Evolutionary conservation across 30 jellyfish, hydroid and myxozoan species (phyloP), one percentile per base, ranked within the genome.

Genomic region (Aurelia sp.): DNA sequence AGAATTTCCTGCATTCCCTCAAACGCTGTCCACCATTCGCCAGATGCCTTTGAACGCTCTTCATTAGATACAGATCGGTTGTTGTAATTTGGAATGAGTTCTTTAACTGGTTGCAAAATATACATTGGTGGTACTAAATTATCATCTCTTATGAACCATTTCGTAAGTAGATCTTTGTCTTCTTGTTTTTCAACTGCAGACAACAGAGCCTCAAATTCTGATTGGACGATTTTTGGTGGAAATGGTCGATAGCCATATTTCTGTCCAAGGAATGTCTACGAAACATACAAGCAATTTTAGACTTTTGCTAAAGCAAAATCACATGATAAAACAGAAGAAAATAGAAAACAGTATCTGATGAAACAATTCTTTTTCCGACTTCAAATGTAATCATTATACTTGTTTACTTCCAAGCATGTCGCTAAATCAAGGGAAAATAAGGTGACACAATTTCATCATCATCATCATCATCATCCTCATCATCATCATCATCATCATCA

Each of bases 231-330:
- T 76, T 81, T 86, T 10, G 98, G 98, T 4, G 98, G 98, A 82
- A 92, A 92, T 16, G 98, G 98, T 27, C 98, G 89, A 66, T 92
- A 92, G 19, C 97, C 97, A 79, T 91, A 91, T 21, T 91, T 91
- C 71, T 91, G 97, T 2, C 96, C 96, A 47, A 91, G 91, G 53
- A 91, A 91, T 69, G 97, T 84, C 96, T 83, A 60, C 31, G 17
- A 10, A 44, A 44, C 23, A 62, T 44, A 58, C 21, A 51, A 62
- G 4, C 37, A 13, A 44, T 15, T 1, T 31, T 27, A 7, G 13
- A 44, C 10, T 6, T 44, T 6, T 4, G 3, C 9, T 10, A 1
- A 44, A 44, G 0, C 9, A 44, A 10, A 44, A 6, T 27, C 9
- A 44, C 13, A 8, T 6, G 55, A 44, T 6, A 6, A 37, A 37